Evolutionary conservation across 2,797 vertebrate genomes (phyloP), one percentile per base, ranked within the genome.

Genomic region (Pangasius macronema): DNA sequence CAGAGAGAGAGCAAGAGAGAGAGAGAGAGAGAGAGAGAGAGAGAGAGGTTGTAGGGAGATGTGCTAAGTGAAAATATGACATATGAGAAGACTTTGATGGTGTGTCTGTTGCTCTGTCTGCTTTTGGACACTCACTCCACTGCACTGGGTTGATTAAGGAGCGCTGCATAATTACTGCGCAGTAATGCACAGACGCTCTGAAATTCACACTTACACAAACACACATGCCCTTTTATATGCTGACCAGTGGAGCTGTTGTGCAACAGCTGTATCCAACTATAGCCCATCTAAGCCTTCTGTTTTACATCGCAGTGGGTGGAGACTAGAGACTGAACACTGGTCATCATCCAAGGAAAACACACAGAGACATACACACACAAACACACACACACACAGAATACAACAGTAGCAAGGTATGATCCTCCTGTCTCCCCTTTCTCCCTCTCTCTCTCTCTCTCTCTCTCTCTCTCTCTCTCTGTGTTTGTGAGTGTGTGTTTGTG

Each of bases 191-290:
- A 61, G 75, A 83, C 68, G 72, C 46, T 76, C 65, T 22, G 13
- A 73, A 63, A 84, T 36, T 76, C 51, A 61, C 55, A 85, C 51
- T 24, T 65, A 61, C 57, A 42, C 79, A 82, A 51, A 72, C 72
- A 86, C 91, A 86, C 85, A 85, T 83, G 79, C 33, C 67, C 79
- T 85, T 90, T 90, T 87, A 88, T 87, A 82, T 89, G 36, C 59
- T 51, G 83, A 42, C 85, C 65, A 87, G 84, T 83, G 79, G 77
- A 86, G 87, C 57, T 82, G 85, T 86, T 89, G 79, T 82, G 80
- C 27, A 63, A 90, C 90, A 91, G 91, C 90, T 89, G 87, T 75
- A 89, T 90, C 80, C 65, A 91, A 90, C 90, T 90, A 88, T 30
- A 83, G 61, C 70, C 72, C 42, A 83, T 87, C 82, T 59, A 82